These are phyloP conservation scores for Apamea anceps DNA, from an alignment of 2,888 invertebrate species.

Conservation along the genomic window DNA sequence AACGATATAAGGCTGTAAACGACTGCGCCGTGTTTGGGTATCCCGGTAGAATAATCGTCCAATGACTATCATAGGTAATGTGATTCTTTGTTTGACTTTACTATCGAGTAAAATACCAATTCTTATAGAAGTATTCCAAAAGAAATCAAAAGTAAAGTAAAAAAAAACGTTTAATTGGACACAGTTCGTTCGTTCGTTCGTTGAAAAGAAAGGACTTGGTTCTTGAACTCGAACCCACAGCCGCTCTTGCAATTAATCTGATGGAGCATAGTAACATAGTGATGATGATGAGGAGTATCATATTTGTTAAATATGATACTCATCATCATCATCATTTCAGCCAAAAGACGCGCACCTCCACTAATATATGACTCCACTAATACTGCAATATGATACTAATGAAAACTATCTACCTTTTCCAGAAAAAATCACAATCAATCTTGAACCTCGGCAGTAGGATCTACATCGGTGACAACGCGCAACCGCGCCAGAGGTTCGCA, in stretches of 20 bases:
- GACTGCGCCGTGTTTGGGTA: neutral
- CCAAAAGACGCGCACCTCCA: too few relatives aligned
- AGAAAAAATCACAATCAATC: conserved; percentile 87
- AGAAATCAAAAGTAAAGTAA: neutral
- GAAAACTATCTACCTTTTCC: conserved; percentile 49
- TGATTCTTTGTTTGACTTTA: neutral
- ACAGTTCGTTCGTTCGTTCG: neutral
- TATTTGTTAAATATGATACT: neutral
- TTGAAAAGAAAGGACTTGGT: neutral
- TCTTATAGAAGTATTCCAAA: neutral
- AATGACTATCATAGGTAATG: neutral
- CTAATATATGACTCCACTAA: too few relatives aligned
- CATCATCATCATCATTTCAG: too few relatives aligned
- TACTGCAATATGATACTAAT: neutral
- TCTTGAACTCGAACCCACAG: neutral
- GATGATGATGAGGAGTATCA: too few relatives aligned
- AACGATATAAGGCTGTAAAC: neutral
- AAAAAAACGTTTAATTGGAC: neutral
- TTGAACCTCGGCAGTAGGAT: conserved; percentile 92
- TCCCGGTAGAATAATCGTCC: too few relatives aligned
- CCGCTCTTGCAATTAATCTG: neutral
- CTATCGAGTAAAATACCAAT: neutral
- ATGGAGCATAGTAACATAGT: neutral
- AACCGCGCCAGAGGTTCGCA: conserved; percentile 91
- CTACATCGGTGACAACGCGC: conserved; percentile 90